A percentile compares a stretch with the other conserved stretches of the same genome.
phyloP scores from a whole-genome alignment of 2,888 invertebrate species.

The Hypselothyrea guttata region DNA sequence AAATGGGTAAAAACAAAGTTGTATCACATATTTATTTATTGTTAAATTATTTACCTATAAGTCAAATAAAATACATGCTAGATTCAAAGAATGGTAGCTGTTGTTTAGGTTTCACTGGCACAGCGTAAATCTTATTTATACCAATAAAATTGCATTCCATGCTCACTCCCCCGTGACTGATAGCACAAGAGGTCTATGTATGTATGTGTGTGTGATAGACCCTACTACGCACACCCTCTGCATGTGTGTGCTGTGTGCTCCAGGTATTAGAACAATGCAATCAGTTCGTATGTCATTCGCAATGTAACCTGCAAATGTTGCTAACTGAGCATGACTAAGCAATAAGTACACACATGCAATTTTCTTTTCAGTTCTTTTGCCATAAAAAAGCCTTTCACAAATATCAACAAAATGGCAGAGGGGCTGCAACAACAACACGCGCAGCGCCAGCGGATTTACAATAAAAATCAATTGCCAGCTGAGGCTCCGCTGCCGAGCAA shows the following conservation, averaged over 20 bases:
- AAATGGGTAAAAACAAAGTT: too few species aligned
- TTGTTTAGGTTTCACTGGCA: not conserved
- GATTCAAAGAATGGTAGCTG: not conserved
- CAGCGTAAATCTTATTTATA: conserved; percentile 20
- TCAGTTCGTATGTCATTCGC: conserved; percentile 47
- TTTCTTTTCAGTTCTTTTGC: conserved; percentile 1
- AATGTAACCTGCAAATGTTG: conserved; percentile 44
- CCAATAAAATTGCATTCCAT: conserved; percentile 48
- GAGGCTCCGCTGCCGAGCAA: conserved; percentile 17
- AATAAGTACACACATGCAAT: conserved; percentile 48
- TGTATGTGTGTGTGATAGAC: too few species aligned
- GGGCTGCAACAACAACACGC: not conserved
- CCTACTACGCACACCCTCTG: conserved; percentile 1
- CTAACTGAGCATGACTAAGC: conserved; percentile 57
- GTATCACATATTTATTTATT: too few species aligned
- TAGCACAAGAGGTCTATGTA: too few species aligned
- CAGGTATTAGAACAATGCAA: conserved; percentile 38
- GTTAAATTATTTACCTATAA: too few species aligned
- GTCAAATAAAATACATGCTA: too few species aligned
- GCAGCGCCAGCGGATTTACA: conserved; percentile 42
- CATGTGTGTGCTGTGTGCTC: not conserved
- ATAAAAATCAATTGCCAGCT: conserved; percentile 64
- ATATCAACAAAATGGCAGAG: conserved; percentile 6
- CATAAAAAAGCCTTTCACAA: conserved; percentile 39
- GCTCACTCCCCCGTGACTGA: not conserved